Evolutionary conservation across 2,888 invertebrate species (phyloP).

Genomic region (Cephus pulcher): DNA sequence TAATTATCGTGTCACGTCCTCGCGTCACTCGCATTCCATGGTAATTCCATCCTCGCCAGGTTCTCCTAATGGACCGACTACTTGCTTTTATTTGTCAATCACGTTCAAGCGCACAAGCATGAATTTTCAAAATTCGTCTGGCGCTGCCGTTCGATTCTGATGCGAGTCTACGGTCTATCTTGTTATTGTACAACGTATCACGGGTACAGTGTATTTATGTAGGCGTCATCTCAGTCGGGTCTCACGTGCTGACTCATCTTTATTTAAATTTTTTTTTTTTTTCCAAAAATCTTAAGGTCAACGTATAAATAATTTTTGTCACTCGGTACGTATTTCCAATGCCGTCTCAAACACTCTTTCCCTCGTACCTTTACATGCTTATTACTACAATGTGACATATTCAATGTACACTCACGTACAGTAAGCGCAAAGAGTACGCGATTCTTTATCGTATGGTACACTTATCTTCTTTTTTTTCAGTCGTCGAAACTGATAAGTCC

Average conservation of each 20-base stretch:
- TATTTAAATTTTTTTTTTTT: background rate
- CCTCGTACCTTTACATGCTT: too few relatives aligned
- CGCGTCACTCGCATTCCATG: conserved; percentile 6
- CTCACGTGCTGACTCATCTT: background rate
- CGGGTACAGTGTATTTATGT: background rate
- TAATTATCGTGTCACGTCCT: conserved; percentile 1
- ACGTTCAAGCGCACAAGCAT: background rate
- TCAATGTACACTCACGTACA: too few relatives aligned
- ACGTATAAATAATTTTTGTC: background rate
- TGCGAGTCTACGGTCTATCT: background rate
- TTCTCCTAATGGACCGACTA: background rate
- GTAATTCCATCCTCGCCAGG: background rate
- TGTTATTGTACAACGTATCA: background rate
- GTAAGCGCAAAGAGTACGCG: too few relatives aligned
- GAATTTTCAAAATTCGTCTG: background rate
- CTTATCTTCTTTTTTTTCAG: too few relatives aligned
- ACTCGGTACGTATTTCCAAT: background rate
- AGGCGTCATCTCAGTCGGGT: background rate
- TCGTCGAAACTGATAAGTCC: too few relatives aligned
- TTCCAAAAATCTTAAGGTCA: background rate
- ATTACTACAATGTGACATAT: too few relatives aligned
- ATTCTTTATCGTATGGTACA: too few relatives aligned
- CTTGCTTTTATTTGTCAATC: background rate
- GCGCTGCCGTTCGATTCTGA: background rate
- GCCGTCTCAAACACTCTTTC: too few relatives aligned